Evolutionary conservation across 2,888 invertebrate species (phyloP).

Genomic region (Pasiphila rectangulata): DNA sequence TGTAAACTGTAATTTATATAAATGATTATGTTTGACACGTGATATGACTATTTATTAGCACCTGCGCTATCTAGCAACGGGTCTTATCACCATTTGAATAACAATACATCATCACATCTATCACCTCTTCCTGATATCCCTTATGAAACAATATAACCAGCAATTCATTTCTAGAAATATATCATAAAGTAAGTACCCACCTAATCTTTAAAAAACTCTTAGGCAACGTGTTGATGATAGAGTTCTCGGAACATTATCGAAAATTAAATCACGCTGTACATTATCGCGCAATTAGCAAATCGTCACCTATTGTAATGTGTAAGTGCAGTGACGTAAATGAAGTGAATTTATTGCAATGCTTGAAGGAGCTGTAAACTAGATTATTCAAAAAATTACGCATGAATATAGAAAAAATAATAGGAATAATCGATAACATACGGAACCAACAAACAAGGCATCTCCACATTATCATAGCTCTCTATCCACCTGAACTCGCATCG

Average conservation of each 20-base stretch:
- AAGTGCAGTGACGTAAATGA: conserved; percentile 19
- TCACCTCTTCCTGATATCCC: conserved; percentile 18
- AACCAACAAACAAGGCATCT: conserved; percentile 58
- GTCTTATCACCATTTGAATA: conserved; percentile 15
- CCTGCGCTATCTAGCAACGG: conserved; percentile 20
- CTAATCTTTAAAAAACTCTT: conserved; percentile 32
- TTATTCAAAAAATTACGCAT: not conserved
- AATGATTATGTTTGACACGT: no score
- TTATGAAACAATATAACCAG: conserved; percentile 22
- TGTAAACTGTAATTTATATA: not conserved
- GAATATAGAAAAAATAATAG: conserved; percentile 5
- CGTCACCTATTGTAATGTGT: conserved; percentile 18
- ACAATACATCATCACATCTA: conserved; percentile 20
- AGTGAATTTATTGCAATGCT: conserved; percentile 4
- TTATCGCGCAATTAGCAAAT: conserved; percentile 36
- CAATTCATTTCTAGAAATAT: conserved; percentile 28
- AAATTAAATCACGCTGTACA: conserved; percentile 30
- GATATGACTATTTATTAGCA: conserved; percentile 3
- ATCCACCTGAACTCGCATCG: conserved; percentile 72
- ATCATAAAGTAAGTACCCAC: conserved; percentile 27
- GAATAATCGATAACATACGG: conserved; percentile 27
- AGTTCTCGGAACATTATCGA: conserved; percentile 34
- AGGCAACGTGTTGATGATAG: conserved; percentile 29
- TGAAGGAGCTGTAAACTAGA: no score
- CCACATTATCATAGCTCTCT: conserved; percentile 71